Conservation (phyloP, 2,888 invertebrate species). For the Strigamia transsilvanica region DNA sequence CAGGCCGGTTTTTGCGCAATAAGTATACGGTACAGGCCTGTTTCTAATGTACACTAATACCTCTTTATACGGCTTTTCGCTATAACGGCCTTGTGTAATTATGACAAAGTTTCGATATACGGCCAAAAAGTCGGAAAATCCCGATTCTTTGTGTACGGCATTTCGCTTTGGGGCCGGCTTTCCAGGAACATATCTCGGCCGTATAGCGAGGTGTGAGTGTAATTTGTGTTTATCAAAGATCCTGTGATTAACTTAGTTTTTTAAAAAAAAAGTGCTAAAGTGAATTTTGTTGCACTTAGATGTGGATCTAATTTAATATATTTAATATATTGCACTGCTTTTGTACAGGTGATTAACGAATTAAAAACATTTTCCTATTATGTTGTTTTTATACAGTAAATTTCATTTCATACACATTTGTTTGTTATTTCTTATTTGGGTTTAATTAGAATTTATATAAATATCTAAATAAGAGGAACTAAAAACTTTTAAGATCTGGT, state of each 20-base stretch:
- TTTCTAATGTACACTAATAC: no score
- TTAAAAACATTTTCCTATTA: neutral
- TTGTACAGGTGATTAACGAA: neutral
- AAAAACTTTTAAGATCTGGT: neutral
- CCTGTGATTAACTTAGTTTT: neutral
- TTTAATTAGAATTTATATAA: neutral
- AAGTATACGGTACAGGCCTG: neutral
- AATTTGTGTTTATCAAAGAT: neutral
- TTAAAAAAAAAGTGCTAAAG: no score
- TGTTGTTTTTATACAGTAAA: neutral
- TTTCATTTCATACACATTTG: neutral
- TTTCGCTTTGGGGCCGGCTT: no score
- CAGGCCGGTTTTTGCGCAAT: constrained; percentile 9
- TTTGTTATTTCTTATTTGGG: neutral
- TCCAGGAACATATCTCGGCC: no score
- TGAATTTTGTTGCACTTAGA: no score
- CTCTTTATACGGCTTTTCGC: no score
- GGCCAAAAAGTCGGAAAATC: no score
- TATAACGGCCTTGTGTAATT: no score
- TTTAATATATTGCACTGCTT: neutral
- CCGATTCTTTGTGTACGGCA: no score
- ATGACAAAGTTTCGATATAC: no score
- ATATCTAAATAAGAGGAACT: neutral
- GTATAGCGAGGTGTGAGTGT: no score
- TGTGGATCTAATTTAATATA: neutral